phyloP scores from a whole-genome alignment of 2,888 invertebrate genomes.

The Limenitis camilla region DNA sequence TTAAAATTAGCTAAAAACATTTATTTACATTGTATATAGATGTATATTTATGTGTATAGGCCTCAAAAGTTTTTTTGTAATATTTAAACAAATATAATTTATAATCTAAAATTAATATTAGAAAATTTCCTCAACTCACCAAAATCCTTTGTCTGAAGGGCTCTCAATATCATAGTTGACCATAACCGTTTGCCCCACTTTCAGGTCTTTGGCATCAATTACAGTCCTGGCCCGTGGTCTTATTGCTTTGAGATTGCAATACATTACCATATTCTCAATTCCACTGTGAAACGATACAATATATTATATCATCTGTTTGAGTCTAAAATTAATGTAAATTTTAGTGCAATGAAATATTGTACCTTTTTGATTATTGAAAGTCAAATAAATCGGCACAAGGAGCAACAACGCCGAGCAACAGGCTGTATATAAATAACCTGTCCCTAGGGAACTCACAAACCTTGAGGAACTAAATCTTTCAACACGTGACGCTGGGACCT shows the following conservation, averaged over 20 bases:
- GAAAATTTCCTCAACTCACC: conserved; percentile 58
- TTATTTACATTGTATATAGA: no score
- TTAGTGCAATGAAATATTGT: no score
- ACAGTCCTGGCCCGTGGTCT: conserved; percentile 79
- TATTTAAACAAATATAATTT: neutral
- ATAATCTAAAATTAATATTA: neutral
- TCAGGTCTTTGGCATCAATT: conserved; percentile 69
- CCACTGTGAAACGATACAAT: conserved; percentile 43
- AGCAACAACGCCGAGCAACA: no score
- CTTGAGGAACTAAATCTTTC: no score
- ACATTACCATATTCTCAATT: conserved; percentile 48
- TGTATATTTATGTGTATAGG: no score
- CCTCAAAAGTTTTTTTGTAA: neutral
- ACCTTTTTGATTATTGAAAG: no score
- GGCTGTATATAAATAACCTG: no score
- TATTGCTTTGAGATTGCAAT: conserved; percentile 69
- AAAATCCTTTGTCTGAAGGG: conserved; percentile 79
- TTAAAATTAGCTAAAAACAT: no score
- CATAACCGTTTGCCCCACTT: conserved; percentile 78
- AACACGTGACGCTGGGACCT: no score
- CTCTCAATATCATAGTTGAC: conserved; percentile 84
- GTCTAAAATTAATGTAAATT: neutral
- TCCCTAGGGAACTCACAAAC: no score
- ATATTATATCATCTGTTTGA: neutral
- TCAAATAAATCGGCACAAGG: no score